These are phyloP conservation scores for Brachionus manjavacas DNA, from an alignment of 1,140 invertebrate species.

Conservation along the genomic window DNA sequence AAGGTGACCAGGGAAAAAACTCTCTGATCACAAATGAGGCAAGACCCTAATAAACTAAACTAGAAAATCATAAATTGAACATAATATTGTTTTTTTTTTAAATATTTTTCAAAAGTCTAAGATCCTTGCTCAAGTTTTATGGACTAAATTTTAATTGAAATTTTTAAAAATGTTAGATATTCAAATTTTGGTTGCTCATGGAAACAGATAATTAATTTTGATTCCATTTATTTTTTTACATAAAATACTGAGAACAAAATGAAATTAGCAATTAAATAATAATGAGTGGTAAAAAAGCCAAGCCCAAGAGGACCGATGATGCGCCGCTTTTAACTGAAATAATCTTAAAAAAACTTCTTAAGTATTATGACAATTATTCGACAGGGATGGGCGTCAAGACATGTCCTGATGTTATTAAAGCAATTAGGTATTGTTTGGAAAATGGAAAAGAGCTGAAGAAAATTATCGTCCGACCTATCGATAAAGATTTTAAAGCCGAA, in stretches of 20 bases:
- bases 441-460: constrained; percentile 6
- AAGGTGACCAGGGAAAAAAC: too few species aligned
- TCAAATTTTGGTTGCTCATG: constrained; percentile 1
- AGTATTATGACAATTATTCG: constrained; percentile 19
- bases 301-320: not conserved
- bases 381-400: not conserved
- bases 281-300: constrained; percentile 35
- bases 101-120: not conserved
- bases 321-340: not conserved
- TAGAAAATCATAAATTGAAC: too few species aligned
- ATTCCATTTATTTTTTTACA: not conserved
- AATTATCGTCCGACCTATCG: constrained; percentile 4
- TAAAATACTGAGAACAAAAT: constrained; percentile 5
- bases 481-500: constrained; percentile 20
- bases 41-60: too few species aligned
- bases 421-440: not conserved
- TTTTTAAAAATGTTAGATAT: not conserved
- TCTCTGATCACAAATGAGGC: too few species aligned
- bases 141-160: not conserved
- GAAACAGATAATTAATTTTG: constrained; percentile 25
- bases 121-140: not conserved
- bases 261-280: not conserved
- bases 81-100: not conserved
- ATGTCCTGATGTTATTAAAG: constrained; percentile 26
- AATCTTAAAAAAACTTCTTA: constrained; percentile 7